Base-by-base conservation (phyloP, 2,797 vertebrate genomes). In the Pelochelys cantorii region DNA sequence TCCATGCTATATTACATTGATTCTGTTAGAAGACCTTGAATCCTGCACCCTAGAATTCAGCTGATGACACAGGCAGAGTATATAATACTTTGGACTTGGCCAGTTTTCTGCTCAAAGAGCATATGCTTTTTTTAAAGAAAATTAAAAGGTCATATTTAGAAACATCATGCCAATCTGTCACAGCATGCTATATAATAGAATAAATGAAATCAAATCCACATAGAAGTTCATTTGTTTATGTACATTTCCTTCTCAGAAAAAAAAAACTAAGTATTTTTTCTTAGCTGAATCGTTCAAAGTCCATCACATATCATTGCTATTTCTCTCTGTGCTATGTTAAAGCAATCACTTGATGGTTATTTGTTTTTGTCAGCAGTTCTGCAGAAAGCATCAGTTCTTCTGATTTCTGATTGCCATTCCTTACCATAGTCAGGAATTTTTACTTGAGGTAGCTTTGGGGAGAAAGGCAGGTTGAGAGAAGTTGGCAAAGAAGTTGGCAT, bases 281-380 rank as follows among this genome's bases (percentile, higher is more conserved):
- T 27, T 92, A 52, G 71, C 78, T 22, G 65, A 86, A 57, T 60
- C 78, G 90, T 92, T 91, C 88, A 89, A 80, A 95, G 92, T 96
- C 92, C 91, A 83, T 89, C 91, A 79, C 65, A 15, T 65, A 27
- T 83, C 71, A 56, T 2, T 4, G 1, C 23, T 88, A 25, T 25
- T 1, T 74, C 83, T 83, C 75, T 93, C 17, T 81, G 37, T 37
- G 65, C 31, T 48, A 78, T 54, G 71, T 83, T 1, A 5, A 54
- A 55, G 52, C 80, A 91, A 31, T 81, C 22, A 89, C 25, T 20
- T 88, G 22, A 52, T 18, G 22, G 18, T 17, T 48, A 31, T 13
- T n/a, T 79, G 75, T 42, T 65, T 42, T 42, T 37, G 71, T 53
- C 79, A 65, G 59, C 57, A 42, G 10, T 13, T 22, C n/a, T 74